A percentile compares a stretch with the other conserved stretches of the same genome.
These are phyloP conservation scores for Brachionus manjavacas DNA, from an alignment of 1,140 invertebrate genomes.

Conservation along the genomic window DNA sequence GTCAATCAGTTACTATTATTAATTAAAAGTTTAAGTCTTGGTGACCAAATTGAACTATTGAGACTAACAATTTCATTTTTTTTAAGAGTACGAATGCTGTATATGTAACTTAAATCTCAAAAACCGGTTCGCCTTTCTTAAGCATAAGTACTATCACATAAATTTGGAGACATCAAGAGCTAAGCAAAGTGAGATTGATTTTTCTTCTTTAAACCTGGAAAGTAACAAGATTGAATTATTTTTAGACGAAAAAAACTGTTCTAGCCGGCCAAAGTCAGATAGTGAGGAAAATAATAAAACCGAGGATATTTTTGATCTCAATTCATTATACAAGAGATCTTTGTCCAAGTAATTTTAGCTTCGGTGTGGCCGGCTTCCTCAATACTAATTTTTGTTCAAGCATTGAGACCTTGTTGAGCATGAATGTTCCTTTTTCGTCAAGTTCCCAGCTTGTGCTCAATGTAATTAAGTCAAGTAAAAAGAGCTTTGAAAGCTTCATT, in stretches of 20 bases:
- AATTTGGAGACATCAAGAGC: not conserved
- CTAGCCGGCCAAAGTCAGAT: not conserved
- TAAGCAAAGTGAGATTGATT: not conserved
- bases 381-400: not conserved
- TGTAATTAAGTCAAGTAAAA: not conserved
- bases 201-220: not conserved
- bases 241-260: conserved; percentile 37
- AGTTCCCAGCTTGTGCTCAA: conserved; percentile 4
- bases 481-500: not conserved
- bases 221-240: not conserved
- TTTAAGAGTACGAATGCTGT: conserved; percentile 35
- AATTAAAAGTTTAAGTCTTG: not conserved
- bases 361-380: not conserved
- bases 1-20: conserved; percentile 13
- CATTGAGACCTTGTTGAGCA: not conserved
- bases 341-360: conserved; percentile 13
- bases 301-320: conserved; percentile 12
- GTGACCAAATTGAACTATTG: not conserved
- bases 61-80: not conserved
- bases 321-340: conserved; percentile 18
- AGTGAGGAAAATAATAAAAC: conserved; percentile 8
- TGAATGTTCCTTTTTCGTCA: not conserved
- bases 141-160: conserved; percentile 37
- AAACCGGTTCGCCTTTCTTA: conserved; percentile 27
- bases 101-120: conserved; percentile 37